Conservation (phyloP, 2,888 invertebrate species). For the Drosophila buzzatii region DNA sequence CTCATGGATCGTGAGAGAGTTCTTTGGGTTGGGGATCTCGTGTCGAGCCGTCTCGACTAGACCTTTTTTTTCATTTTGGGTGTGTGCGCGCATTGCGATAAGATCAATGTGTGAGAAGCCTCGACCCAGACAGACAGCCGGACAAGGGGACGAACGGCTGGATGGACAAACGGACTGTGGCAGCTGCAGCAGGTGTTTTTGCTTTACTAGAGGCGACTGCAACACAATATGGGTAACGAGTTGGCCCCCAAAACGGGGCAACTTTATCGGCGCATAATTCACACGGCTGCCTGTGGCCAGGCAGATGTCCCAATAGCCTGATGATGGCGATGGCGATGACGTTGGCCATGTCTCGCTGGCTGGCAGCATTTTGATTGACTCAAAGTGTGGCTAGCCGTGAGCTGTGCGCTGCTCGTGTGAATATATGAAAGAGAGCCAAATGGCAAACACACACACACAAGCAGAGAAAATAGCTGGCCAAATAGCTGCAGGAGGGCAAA, state of each 20-base stretch:
- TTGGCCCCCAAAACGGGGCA: conserved; percentile 67
- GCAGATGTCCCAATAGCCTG: conserved; percentile 12
- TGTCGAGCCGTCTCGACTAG: too few species aligned
- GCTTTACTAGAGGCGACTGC: conserved; percentile 48
- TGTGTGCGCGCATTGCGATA: conserved; percentile 65
- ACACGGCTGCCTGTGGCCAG: conserved; percentile 57
- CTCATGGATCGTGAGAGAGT: too few species aligned
- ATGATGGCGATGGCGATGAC: conserved; percentile 24
- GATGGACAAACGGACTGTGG: conserved; percentile 40
- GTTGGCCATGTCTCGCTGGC: conserved; percentile 14
- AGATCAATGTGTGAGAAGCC: conserved; percentile 70
- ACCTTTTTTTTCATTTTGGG: conserved; percentile 74
- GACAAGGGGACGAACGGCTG: conserved; percentile 1
- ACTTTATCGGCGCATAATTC: conserved; percentile 78
- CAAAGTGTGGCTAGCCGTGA: conserved; percentile 17
- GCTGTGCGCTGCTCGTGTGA: conserved; percentile 41
- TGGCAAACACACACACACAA: conserved; percentile 31
- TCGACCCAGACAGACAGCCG: conserved; percentile 26
- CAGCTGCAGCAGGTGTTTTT: conserved; percentile 79
- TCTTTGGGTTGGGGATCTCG: too few species aligned
- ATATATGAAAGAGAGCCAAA: conserved; percentile 58
- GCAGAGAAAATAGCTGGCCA: conserved; percentile 13
- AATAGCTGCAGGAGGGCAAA: conserved; percentile 41
- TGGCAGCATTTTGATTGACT: conserved; percentile 65
- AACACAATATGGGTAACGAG: conserved; percentile 76